These are phyloP conservation scores for Sesamia nonagrioides DNA, from an alignment of 1,140 invertebrate species.

Conservation along the genomic window DNA sequence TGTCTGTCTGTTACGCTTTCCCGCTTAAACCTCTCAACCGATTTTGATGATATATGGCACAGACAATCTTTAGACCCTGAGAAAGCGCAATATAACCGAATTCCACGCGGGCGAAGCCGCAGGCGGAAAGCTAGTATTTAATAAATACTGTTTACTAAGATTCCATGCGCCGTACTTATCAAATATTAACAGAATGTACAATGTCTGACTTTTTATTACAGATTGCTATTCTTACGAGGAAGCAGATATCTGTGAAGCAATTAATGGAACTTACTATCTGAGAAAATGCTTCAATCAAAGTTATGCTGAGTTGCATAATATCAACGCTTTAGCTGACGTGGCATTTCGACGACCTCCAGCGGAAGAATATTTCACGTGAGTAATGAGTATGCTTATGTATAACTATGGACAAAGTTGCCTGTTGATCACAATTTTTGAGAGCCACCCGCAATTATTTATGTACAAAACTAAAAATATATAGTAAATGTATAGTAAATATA, in stretches of 20 bases:
- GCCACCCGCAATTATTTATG: not conserved
- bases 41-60: too few species aligned
- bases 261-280: constrained; percentile 91
- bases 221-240: constrained; percentile 91
- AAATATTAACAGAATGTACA: too few species aligned
- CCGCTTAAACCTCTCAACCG: too few species aligned
- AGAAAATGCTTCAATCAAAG: constrained; percentile 88
- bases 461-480: not conserved
- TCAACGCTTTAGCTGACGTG: constrained; percentile 86
- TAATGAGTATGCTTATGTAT: constrained; percentile 86
- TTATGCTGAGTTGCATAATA: constrained; percentile 84
- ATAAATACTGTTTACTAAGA: too few species aligned
- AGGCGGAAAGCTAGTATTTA: too few species aligned
- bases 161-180: too few species aligned
- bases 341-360: constrained; percentile 91
- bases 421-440: not conserved
- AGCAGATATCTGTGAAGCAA: constrained; percentile 87
- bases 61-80: too few species aligned
- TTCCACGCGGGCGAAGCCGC: too few species aligned
- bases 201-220: constrained; percentile 61
- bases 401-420: not conserved
- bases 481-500: too few species aligned
- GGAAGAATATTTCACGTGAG: constrained; percentile 95
- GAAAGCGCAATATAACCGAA: too few species aligned
- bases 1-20: too few species aligned